These are phyloP conservation scores for Athene noctua DNA, from an alignment of 2,113 vertebrate genomes.

Conservation along the genomic window DNA sequence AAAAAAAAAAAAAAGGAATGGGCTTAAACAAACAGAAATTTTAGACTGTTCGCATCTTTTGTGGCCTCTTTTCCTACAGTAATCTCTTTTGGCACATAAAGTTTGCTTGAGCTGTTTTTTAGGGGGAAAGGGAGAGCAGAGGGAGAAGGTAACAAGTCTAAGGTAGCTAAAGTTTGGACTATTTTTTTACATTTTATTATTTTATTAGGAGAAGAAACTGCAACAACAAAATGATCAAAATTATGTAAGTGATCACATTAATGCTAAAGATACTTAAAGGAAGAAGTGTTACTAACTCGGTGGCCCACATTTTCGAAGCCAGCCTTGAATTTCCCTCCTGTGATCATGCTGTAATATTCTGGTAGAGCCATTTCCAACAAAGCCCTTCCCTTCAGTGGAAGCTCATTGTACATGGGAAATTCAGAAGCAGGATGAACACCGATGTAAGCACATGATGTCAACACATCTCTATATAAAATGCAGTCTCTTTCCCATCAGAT, in stretches of 20 bases:
- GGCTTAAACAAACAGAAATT: not conserved
- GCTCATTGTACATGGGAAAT: rapidly evolving
- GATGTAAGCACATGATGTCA: not conserved
- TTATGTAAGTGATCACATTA: not conserved
- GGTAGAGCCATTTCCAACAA: not conserved
- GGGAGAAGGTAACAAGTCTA: not conserved
- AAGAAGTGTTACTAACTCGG: not conserved
- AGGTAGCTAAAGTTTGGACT: not conserved
- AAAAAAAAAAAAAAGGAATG: not conserved
- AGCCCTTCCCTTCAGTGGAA: not conserved
- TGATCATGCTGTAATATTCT: not conserved
- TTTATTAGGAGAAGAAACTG: not conserved
- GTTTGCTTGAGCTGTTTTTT: not conserved
- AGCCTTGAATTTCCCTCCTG: not conserved
- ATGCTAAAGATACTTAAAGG: not conserved
- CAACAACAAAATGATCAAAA: not conserved
- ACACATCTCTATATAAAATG: not conserved
- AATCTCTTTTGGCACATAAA: not conserved
- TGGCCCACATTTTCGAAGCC: not conserved
- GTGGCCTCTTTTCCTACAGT: not conserved
- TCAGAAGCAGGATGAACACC: not conserved
- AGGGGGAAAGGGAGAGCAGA: rapidly evolving
- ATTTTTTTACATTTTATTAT: not conserved
- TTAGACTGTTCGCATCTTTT: not conserved
- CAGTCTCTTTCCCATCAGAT: not conserved